Evolutionary conservation across 2,113 vertebrate genomes (phyloP).

Genomic region (Erythrolamprus reginae): DNA sequence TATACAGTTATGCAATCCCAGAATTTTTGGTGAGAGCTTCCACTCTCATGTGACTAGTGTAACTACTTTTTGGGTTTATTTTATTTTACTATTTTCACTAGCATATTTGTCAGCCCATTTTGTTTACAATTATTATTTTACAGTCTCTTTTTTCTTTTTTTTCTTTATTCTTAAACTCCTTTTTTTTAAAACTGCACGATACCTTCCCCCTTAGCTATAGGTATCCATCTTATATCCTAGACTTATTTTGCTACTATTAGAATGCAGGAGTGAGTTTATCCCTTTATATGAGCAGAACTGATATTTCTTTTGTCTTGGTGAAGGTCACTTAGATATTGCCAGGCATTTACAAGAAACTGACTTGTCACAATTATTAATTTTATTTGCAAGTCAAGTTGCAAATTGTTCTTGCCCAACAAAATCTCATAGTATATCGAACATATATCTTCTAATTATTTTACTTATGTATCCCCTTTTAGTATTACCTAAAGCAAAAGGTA

Average conservation of each 20-base stretch:
- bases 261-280: neutral
- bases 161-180: neutral
- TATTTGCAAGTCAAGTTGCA: neutral
- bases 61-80: neutral
- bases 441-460: neutral
- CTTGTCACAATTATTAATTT: neutral
- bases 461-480: fast-evolving
- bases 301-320: neutral
- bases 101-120: neutral
- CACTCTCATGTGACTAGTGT: neutral
- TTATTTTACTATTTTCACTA: neutral
- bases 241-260: neutral
- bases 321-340: neutral
- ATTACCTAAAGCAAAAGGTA: neutral
- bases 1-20: neutral
- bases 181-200: neutral
- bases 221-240: neutral
- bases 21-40: neutral
- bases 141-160: neutral
- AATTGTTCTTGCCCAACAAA: neutral
- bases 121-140: neutral
- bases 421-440: neutral
- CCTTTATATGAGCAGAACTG: neutral
- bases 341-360: neutral
- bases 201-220: neutral